These are phyloP conservation scores for Polietes domitor DNA, from an alignment of 2,888 invertebrate genomes.

Conservation along the genomic window DNA sequence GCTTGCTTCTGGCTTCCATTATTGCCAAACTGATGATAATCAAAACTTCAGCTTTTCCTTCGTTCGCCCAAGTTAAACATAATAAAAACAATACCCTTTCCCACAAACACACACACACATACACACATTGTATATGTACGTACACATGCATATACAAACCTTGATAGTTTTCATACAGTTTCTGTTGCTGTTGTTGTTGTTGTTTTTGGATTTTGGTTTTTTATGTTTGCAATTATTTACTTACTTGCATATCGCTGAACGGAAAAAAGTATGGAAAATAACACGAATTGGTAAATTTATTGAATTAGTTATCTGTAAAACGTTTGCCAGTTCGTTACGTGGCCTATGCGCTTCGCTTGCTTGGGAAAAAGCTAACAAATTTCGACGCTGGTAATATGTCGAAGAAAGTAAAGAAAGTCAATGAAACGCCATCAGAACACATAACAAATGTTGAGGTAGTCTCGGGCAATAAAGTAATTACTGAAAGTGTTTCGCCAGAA, in stretches of 20 bases:
- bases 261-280: slow-evolving; percentile 56
- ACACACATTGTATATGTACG: slow-evolving; percentile 1
- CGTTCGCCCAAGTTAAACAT: slow-evolving; percentile 24
- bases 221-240: slow-evolving; percentile 46
- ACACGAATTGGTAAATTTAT: slow-evolving; percentile 63
- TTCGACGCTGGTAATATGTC: background rate
- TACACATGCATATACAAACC: slow-evolving; percentile 26
- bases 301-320: slow-evolving; percentile 65
- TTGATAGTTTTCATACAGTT: slow-evolving; percentile 51
- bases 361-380: background rate
- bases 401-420: slow-evolving; percentile 46
- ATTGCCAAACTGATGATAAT: slow-evolving; percentile 49
- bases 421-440: slow-evolving; percentile 41
- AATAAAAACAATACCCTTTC: slow-evolving; percentile 10
- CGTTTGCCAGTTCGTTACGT: slow-evolving; percentile 65
- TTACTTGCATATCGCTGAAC: background rate
- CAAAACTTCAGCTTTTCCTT: slow-evolving; percentile 19
- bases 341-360: background rate
- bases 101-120: slow-evolving; percentile 9
- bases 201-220: slow-evolving; percentile 18
- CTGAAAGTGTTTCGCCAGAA: slow-evolving; percentile 41
- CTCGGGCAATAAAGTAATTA: slow-evolving; percentile 15
- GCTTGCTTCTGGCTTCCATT: slow-evolving; percentile 5
- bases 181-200: slow-evolving; percentile 7
- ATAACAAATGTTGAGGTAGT: slow-evolving; percentile 57